Evolutionary conservation across 2,797 vertebrate species (phyloP), one percentile per base, ranked within the genome.

Genomic region (Chloroceryle inda): DNA sequence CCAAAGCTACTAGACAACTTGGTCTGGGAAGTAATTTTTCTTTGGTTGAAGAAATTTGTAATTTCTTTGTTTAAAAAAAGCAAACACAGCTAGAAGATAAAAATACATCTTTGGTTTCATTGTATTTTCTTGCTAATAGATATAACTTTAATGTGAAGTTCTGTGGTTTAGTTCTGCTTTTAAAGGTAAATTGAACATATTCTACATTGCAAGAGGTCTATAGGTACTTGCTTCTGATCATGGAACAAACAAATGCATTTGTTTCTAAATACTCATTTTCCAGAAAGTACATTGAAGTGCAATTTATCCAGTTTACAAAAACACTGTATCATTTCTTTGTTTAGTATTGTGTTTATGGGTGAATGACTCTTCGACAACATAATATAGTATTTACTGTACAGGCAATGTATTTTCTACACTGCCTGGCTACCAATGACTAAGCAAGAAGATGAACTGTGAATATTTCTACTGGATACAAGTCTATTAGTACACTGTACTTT

Each of bases 381-480:
- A 83, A 82, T 77, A 58, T 66, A 56, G 26, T 66, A 80, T 85
- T 96, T 95, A 53, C 56, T 62, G 42, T 74, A 47, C 59, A 92
- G 56, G 77, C 68, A 94, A 67, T 1, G 9, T 45, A 67, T 92
- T 96, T 95, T 74, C 87, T 79, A 37, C 18, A 55, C 52, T 89
- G 56, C 18, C 13, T 88, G 66, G n/a, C 31, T 94, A 84, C 69
- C 33, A 61, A 40, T 71, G 84, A 75, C 66, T 75, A 86, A 86
- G 69, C 92, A 93, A 84, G 72, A 94, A 93, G 72, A 91, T 89
- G 79, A 91, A 53, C 55, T 93, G 62, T 74, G 90, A 87, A 69
- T 0, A 4, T 85, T 86, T 90, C 88, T 94, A 90, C 81, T 76
- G 77, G 58, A 81, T 78, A 52, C 38, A 68, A 63, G 42, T 55